Base-by-base conservation (phyloP, 2,888 invertebrate species). In the Actias luna region DNA sequence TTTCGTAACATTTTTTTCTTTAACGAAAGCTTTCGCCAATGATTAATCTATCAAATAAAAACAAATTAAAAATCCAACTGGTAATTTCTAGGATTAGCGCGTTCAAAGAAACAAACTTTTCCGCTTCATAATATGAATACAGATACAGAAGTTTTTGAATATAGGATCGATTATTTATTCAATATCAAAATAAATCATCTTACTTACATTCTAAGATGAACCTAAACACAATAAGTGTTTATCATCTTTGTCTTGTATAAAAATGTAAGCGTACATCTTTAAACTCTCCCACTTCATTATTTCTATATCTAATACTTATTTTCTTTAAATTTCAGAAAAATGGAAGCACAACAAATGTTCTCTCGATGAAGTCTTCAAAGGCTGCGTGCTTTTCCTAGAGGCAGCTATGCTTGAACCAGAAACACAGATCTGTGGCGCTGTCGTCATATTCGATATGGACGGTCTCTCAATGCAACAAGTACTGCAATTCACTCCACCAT, bases 361-460 rank as follows among this genome's bases (percentile, higher is more conserved):
- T 0, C 89, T 97, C 64, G 96, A 96, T 82, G 97, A 97, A 82
- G 96, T 97, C 3, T 97, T 96, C 88, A 96, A 97, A 78, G 97
- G 96, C 1, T 95, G 95, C 72, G 96, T 97, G 29, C 81, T 97
- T 60, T 96, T 96, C 79, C 86, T 97, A 67, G 97, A 97, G 79
- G 96, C 96, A 0, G 97, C 97, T 60, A 95, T 97, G 94, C 80
- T 96, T 73, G 97, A 97, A 77, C 96, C 97, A 0, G 94, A 94
- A 80, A 94, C 95, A 0, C 95, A 95, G 87, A 94, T 96, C 55
- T 94, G 95, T 70, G 97, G 97, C 0, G 96, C 96, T 0, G 93
- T 96, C 12, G 96, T 97, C 46, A 95, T 97, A 69, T 96, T 97
- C 78, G 97, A 97, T 81, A 96, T 97, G 96, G 96, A 97, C 67